Base-by-base conservation (phyloP, 2,797 vertebrate species). In the Echiichthys vipera region DNA sequence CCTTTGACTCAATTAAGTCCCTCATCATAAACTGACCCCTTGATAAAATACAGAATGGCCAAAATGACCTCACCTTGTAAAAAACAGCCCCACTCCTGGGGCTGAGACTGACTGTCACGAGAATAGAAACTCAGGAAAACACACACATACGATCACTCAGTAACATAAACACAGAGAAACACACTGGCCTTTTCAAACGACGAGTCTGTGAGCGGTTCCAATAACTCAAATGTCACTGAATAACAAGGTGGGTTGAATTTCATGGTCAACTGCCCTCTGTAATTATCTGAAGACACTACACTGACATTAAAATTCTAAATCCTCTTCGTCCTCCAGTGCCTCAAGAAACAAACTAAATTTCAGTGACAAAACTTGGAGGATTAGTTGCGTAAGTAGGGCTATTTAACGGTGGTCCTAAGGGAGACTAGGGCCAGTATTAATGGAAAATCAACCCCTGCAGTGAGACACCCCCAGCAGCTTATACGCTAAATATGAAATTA, bases 211-310 rank as follows among this genome's bases (percentile, higher is more conserved):
- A 90, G 84, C 69, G 47, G 71, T 81, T 91, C 83, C 81, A 88
- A 84, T 87, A 86, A 88, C 87, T 87, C 75, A 93, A 93, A 93
- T 92, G 91, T 92, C 90, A 91, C 73, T 73, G 77, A 88, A 89
- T 86, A 92, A 91, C 86, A 91, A 91, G 91, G 81, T 90, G 84
- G 85, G 80, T 74, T 89, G 84, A 57, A 86, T 87, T 90, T 87
- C 79, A 90, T 74, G 88, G 91, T 91, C 84, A 91, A 55, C 78
- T 83, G 85, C 85, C 63, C 62, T 61, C 75, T 69, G 74, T 82
- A 89, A 89, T 91, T 89, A 89, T 84, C 74, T 66, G 57, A 74
- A 68, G 82, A 81, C 78, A 71, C 71, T 67, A 69, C 59, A 55
- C 6, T 74, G 83, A 78, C 80, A 86, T 86, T 83, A 78, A 81